phyloP scores from a whole-genome alignment of 2,888 invertebrate species.

The Hirudinaria manillensis region DNA sequence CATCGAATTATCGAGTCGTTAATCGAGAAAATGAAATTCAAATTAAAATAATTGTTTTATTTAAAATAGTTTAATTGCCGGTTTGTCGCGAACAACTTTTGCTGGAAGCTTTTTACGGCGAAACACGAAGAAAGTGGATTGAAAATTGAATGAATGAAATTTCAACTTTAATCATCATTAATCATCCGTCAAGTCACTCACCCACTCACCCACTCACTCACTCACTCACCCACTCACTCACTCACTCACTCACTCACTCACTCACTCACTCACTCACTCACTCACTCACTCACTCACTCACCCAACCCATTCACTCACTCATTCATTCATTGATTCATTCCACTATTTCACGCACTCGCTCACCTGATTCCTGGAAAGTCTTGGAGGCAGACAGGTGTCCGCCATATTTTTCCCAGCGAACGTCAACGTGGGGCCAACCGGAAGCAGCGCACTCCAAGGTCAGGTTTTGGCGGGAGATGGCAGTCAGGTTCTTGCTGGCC shows the following conservation, averaged over 20 bases:
- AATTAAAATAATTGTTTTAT: too few species aligned
- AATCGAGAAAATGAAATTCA: too few species aligned
- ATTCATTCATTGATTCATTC: background rate
- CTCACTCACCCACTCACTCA: background rate
- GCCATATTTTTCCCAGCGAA: slow-evolving; percentile 79
- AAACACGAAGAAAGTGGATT: too few species aligned
- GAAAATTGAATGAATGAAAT: background rate
- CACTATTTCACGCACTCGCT: background rate
- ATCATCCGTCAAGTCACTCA: background rate
- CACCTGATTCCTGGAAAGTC: slow-evolving; percentile 2
- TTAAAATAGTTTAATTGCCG: too few species aligned
- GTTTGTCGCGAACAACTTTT: too few species aligned
- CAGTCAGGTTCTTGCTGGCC: slow-evolving; percentile 34
- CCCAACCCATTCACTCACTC: too few species aligned
- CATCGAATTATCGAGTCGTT: too few species aligned
- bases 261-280: background rate
- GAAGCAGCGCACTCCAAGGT: slow-evolving; percentile 88
- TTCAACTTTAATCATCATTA: background rate
- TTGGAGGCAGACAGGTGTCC: slow-evolving; percentile 39
- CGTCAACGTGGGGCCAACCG: slow-evolving; percentile 86
- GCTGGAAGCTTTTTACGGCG: too few species aligned
- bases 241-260: background rate
- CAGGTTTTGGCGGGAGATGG: slow-evolving; percentile 65
- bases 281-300: too few species aligned
- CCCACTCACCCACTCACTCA: background rate